Evolutionary conservation across 2,888 invertebrate genomes (phyloP), one percentile per base, ranked within the genome.

Genomic region (Gerris lacustris): DNA sequence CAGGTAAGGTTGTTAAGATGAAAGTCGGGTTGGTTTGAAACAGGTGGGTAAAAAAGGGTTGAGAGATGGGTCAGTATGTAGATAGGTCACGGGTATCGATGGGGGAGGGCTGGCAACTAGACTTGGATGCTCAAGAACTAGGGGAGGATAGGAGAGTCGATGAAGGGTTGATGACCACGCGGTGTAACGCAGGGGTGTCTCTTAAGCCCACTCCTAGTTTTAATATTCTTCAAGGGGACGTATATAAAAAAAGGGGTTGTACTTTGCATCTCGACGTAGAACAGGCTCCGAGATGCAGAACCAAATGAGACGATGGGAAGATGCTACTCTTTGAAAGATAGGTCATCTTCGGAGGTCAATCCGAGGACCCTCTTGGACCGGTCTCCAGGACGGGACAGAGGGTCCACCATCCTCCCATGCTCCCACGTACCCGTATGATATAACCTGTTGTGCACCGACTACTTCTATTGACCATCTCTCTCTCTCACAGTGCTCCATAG

Each of bases 341-440:
- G 55, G 55, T 55, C 55, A 55, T 5, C 55, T 55, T 15, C 9
- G 55, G 55, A 15, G 55, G 55, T 55, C 55, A 55, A 31, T 31
- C 31, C 31, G 31, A 31, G 55, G 1, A 9, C 15, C 55, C 9
- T 15, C 55, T 9, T 55, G 55, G 55, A 55, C 55, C 55, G 55
- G 55, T 55, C 55, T 55, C 55, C 55, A 55, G 55, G 15, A 55
- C 55, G 55, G 55, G 55, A 55, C 55, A 55, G 55, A 11, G 55
- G 31, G 31, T 31, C 31, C 31, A 31, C 4, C 31, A 31, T 31
- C 31, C 31, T 31, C 31, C 15, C 5, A 55, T 11, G 55, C 55
- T 55, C 55, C 55, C 55, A 55, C 55, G 55, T 11, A 55, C 15
- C 31, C 31, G 31, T 31, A 31, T 31, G 31, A 31, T 31, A 31